These are phyloP conservation scores for Nymphalis io DNA, from an alignment of 1,140 invertebrate species.

Conservation along the genomic window DNA sequence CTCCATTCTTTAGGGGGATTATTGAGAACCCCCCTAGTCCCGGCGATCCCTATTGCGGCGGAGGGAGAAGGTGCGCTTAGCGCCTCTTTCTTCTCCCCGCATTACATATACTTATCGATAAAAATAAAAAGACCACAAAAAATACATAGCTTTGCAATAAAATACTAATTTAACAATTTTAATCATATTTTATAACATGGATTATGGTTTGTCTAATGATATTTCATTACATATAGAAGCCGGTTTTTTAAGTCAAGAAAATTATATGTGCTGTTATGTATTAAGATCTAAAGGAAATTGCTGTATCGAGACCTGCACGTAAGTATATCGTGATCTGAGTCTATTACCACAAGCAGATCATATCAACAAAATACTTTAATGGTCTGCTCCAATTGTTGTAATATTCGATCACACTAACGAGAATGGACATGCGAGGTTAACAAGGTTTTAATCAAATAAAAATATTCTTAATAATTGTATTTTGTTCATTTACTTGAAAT, in stretches of 20 bases:
- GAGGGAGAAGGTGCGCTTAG: too few relatives aligned
- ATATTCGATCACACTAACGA: slow-evolving; percentile 50
- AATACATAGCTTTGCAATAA: too few relatives aligned
- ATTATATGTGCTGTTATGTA: not conserved
- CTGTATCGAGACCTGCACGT: slow-evolving; percentile 28
- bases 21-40: too few relatives aligned
- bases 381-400: slow-evolving; percentile 49
- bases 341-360: slow-evolving; percentile 47
- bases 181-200: too few relatives aligned
- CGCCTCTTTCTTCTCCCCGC: too few relatives aligned
- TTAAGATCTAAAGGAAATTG: slow-evolving; percentile 21
- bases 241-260: not conserved
- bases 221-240: too few relatives aligned
- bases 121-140: too few relatives aligned
- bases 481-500: not conserved
- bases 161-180: too few relatives aligned
- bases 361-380: slow-evolving; percentile 54
- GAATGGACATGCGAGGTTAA: slow-evolving; percentile 42
- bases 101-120: too few relatives aligned
- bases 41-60: too few relatives aligned
- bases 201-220: too few relatives aligned
- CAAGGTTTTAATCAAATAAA: slow-evolving; percentile 33
- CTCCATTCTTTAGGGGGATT: too few relatives aligned
- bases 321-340: slow-evolving; percentile 41
- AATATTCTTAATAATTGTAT: slow-evolving; percentile 1